phyloP scores from a whole-genome alignment of 2,113 vertebrate genomes.

The Leptosomus discolor region DNA sequence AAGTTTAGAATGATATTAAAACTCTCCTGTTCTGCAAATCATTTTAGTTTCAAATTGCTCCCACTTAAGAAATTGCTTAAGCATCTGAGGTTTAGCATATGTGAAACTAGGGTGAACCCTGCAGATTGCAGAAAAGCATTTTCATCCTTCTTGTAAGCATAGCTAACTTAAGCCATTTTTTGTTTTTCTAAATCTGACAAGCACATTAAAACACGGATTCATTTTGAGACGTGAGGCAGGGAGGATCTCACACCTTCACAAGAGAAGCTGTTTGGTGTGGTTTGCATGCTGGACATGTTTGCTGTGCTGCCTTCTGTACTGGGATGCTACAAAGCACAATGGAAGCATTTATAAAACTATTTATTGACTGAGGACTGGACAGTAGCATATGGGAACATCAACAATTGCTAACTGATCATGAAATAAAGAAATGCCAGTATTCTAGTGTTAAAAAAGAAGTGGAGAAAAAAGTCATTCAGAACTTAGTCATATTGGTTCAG shows the following conservation, averaged over 20 bases:
- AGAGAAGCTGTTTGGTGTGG: neutral
- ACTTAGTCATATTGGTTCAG: slow-evolving; percentile 95
- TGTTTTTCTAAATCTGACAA: neutral
- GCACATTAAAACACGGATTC: too few relatives aligned
- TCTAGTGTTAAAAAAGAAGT: slow-evolving; percentile 72
- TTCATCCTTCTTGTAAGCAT: neutral
- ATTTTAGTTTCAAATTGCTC: neutral
- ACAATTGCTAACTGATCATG: slow-evolving; percentile 88
- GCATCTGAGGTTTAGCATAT: neutral
- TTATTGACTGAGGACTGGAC: slow-evolving; percentile 84
- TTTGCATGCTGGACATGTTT: slow-evolving; percentile 74
- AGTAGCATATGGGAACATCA: slow-evolving; percentile 85
- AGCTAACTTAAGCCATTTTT: neutral
- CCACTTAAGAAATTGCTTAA: neutral
- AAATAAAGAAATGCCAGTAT: slow-evolving; percentile 95
- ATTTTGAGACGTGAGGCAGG: neutral
- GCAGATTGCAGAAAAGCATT: neutral
- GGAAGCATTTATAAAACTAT: slow-evolving; percentile 85
- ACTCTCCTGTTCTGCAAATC: neutral
- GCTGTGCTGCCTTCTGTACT: slow-evolving; percentile 66
- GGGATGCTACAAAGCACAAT: slow-evolving; percentile 80
- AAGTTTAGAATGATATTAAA: neutral
- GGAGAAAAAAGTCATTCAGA: slow-evolving; percentile 86
- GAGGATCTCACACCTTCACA: slow-evolving; percentile 25
- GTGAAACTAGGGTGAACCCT: slow-evolving; percentile 8